Base-by-base conservation (phyloP, 2,797 vertebrate species). In the Meda fulgida region DNA sequence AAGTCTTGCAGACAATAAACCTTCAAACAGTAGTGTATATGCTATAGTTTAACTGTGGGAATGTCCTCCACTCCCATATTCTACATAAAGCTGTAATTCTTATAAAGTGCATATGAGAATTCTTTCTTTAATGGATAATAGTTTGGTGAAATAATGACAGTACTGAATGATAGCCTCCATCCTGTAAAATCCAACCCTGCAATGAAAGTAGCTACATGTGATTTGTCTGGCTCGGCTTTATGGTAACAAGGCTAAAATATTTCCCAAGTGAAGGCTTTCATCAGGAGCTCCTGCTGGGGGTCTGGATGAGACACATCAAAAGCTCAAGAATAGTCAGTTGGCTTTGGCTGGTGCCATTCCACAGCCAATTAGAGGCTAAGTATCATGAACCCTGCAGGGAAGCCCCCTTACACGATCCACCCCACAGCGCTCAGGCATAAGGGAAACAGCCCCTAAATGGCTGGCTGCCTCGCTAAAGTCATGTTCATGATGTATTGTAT, bases 231-330 rank as follows among this genome's bases (percentile, higher is more conserved):
- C 86, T 88, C 70, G 36, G 46, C 70, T 89, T 92, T 87, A 89
- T 86, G 71, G 84, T 83, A 81, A 48, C 31, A 13, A 58, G 31
- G 55, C 71, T 53, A 72, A 85, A 87, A 82, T 85, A 46, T 91
- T 89, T 91, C 84, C 85, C 80, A 72, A 88, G 81, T 14, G 13
- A 90, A 88, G 58, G 85, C 88, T 89, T 87, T 91, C 84, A 89
- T 89, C 89, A 87, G 85, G 89, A 85, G 75, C 83, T 88, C 89
- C 87, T 51, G 83, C 86, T 89, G 84, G 66, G 78, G 82, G 86
- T 87, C 85, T 81, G 48, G 81, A 82, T 80, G 73, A 83, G 75
- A 89, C 83, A 88, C 89, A 92, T 92, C 89, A 92, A 92, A 93
- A 83, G 85, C 78, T 46, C 51, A 84, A 87, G 55, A 58, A 67